Conservation (phyloP, 2,113 vertebrate species). For the Podarcis raffonei region DNA sequence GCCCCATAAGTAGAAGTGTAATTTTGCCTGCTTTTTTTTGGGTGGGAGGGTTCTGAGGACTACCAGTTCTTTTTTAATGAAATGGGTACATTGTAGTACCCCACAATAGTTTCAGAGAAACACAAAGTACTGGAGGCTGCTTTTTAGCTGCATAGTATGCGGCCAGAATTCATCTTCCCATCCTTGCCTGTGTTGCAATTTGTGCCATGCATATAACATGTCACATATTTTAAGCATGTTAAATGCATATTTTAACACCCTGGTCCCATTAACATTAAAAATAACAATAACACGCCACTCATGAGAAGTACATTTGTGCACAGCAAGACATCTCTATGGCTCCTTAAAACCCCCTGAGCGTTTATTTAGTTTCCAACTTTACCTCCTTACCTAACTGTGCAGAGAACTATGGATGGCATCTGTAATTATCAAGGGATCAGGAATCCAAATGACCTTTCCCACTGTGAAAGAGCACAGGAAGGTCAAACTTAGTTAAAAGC, state of each 20-base stretch:
- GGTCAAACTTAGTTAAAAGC: constrained; percentile 59
- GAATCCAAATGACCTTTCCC: constrained; percentile 61
- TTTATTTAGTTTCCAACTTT: constrained; percentile 72
- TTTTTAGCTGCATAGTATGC: not conserved
- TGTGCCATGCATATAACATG: not conserved
- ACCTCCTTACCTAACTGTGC: constrained; percentile 68
- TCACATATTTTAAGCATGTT: not conserved
- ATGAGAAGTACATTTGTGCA: constrained; percentile 50
- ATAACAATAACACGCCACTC: not conserved
- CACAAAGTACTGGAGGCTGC: not conserved
- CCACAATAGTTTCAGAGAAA: no score
- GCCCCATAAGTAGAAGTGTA: no score
- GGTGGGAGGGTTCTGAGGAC: no score
- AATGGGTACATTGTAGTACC: no score
- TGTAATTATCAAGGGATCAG: constrained; percentile 66
- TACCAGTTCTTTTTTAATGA: no score
- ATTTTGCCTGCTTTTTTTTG: no score
- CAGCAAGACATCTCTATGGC: constrained; percentile 66
- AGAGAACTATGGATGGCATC: constrained; percentile 70
- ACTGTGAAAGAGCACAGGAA: constrained; percentile 62
- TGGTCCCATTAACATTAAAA: not conserved
- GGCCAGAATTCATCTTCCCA: not conserved
- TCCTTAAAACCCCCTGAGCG: constrained; percentile 62
- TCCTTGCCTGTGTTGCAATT: not conserved
- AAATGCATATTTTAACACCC: not conserved